These are phyloP conservation scores for Enteromius paludinosus DNA, from an alignment of 2,797 vertebrate genomes.

Conservation along the genomic window DNA sequence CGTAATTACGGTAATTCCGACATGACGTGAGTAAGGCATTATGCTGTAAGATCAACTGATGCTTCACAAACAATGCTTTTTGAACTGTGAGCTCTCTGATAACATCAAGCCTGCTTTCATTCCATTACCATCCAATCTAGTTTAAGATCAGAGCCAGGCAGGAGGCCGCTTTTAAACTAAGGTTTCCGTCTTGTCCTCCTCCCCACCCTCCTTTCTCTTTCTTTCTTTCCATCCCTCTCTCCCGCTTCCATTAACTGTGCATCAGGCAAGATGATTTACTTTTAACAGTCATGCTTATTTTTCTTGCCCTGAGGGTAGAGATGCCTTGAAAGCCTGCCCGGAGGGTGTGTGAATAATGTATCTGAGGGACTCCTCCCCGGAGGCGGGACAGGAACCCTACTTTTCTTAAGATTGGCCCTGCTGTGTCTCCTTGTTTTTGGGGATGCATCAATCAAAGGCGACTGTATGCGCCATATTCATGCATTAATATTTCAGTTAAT, in stretches of 20 bases:
- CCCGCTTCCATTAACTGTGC: constrained; percentile 93
- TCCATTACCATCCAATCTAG: constrained; percentile 39
- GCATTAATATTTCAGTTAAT: constrained; percentile 98
- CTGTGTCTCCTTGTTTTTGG: constrained; percentile 96
- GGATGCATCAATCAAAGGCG: constrained; percentile 93
- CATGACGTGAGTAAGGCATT: background rate
- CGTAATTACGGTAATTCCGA: background rate
- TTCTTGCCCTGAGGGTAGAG: constrained; percentile 92
- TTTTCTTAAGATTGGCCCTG: constrained; percentile 92
- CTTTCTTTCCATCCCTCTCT: constrained; percentile 74
- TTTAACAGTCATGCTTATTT: constrained; percentile 98
- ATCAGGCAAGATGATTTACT: constrained; percentile 99
- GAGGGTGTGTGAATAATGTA: constrained; percentile 99
- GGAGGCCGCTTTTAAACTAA: constrained; percentile 85
- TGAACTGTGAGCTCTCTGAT: constrained; percentile 36
- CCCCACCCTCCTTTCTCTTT: constrained; percentile 49
- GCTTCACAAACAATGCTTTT: constrained; percentile 27
- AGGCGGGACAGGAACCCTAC: constrained; percentile 91
- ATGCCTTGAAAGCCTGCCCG: constrained; percentile 98
- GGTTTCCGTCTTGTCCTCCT: constrained; percentile 77
- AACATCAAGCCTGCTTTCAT: constrained; percentile 30
- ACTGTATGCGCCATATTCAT: constrained; percentile 90
- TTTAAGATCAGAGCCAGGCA: constrained; percentile 77
- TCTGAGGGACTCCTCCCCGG: constrained; percentile 95
- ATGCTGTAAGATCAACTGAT: constrained; percentile 14